Conservation (phyloP, 2,888 invertebrate species). For the Cheilosia vulpina region DNA sequence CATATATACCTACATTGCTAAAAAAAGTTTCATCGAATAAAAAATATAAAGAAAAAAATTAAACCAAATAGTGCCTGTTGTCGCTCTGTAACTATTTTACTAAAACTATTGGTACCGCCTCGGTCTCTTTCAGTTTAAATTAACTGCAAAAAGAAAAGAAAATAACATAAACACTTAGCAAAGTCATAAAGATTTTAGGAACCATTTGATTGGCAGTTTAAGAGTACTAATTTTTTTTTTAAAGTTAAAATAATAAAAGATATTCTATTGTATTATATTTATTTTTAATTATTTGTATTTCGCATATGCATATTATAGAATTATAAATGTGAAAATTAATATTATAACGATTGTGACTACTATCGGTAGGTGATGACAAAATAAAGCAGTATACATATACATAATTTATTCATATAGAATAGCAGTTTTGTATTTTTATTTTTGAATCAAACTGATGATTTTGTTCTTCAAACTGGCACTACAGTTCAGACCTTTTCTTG, state of each 20-base stretch:
- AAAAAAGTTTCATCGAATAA: slow-evolving; percentile 30
- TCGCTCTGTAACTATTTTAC: slow-evolving; percentile 57
- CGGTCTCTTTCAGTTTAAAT: slow-evolving; percentile 29
- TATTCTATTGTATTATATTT: slow-evolving; percentile 46
- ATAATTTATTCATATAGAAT: slow-evolving; percentile 61
- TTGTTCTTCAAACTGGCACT: too few species aligned
- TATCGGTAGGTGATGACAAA: slow-evolving; percentile 52
- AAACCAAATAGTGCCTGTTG: slow-evolving; percentile 67
- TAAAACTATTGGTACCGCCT: slow-evolving; percentile 23
- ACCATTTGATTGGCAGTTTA: slow-evolving; percentile 10
- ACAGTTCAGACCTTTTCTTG: too few species aligned
- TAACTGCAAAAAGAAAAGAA: slow-evolving; percentile 2
- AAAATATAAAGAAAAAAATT: slow-evolving; percentile 21
- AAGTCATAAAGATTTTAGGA: slow-evolving; percentile 8
- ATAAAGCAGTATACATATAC: slow-evolving; percentile 56
- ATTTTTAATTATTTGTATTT: slow-evolving; percentile 26
- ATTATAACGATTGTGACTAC: slow-evolving; percentile 46
- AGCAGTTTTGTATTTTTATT: slow-evolving; percentile 14
- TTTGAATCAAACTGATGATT: too few species aligned
- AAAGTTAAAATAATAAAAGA: slow-evolving; percentile 6
- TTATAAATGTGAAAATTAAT: slow-evolving; percentile 56
- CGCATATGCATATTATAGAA: slow-evolving; percentile 33
- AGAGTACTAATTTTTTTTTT: slow-evolving; percentile 20
- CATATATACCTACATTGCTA: slow-evolving; percentile 16
- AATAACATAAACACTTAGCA: neutral